Evolutionary conservation across 2,113 vertebrate genomes (phyloP).

Genomic region (Apus apus): DNA sequence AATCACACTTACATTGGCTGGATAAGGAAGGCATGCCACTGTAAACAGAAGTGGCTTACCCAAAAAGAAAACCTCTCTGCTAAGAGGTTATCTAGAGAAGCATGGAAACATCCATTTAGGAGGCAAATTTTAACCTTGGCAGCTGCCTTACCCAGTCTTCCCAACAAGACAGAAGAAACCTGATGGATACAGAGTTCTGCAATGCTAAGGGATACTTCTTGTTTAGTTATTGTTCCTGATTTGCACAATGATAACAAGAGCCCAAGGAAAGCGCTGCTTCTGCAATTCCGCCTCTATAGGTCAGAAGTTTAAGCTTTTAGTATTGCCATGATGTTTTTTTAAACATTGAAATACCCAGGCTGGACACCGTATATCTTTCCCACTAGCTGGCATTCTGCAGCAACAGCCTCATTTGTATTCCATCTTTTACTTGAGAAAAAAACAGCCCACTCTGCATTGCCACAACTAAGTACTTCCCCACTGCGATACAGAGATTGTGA

Average conservation of each 20-base stretch:
- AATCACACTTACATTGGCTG: neutral
- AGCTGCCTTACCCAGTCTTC: neutral
- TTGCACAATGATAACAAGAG: neutral
- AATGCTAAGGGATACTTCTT: neutral
- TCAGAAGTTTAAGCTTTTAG: neutral
- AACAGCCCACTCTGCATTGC: neutral
- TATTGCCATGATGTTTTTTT: neutral
- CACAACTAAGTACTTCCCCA: neutral
- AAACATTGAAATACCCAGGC: neutral
- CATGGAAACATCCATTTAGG: neutral
- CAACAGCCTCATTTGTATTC: conserved; percentile 33
- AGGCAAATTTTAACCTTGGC: conserved; percentile 2
- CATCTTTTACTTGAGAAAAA: neutral
- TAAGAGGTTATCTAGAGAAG: neutral
- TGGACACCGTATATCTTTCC: neutral
- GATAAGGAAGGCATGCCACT: neutral
- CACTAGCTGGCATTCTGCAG: neutral
- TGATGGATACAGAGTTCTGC: neutral
- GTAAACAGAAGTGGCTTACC: neutral
- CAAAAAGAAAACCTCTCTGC: neutral
- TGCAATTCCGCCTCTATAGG: neutral
- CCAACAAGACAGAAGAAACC: neutral
- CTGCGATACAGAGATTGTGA: neutral
- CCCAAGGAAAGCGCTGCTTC: neutral
- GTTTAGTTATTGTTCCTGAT: neutral